Base-by-base conservation (phyloP, 2,888 invertebrate species). In the Andrena bucephala region DNA sequence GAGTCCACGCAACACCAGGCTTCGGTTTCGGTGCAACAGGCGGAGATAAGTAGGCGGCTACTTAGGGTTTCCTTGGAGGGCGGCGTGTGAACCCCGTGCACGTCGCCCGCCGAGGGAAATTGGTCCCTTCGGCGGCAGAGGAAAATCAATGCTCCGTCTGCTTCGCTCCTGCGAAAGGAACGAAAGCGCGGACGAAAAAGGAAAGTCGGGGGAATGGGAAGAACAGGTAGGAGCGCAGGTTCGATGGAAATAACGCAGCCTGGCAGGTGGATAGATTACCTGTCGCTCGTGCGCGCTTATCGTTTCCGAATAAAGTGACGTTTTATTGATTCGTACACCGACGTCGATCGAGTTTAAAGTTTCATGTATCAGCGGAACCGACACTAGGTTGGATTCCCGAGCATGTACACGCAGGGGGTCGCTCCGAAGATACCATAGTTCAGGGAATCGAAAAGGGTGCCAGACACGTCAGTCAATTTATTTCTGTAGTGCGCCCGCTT, bases 41-140 rank as follows among this genome's bases (percentile, higher is more conserved):
- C 85, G 69, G 85, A 85, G 81, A 77, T 80, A 81, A 86, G 83
- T 85, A 85, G 68, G 20, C 76, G 65, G 65, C 72, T 72, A 63
- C 59, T 50, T 16, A 1, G 42, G 42, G 13, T 71, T 68, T 74
- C 75, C 60, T 74, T 54, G 59, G 27, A n/a, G 50, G 13, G 57
- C 20, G 68, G 48, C 59, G 68, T 57, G 20, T 36, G 77, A 62
- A 42, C 42, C 65, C 10, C 36, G 69, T 33, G 48, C 50, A 63
- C 36, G 42, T 60, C 24, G 27, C n/a, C 29, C 29, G 65, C 24
- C 31, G 13, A 8, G 72, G 52, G 36, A 73, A 59, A 68, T 81
- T 48, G 77, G 68, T 73, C 67, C 54, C 59, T 65, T 24, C n/a
- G 73, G 68, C 42, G 42, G 16, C 16, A 59, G 33, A 27, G 33